Base-by-base conservation (phyloP, 2,113 vertebrate genomes). In the Sinosuthora webbiana region DNA sequence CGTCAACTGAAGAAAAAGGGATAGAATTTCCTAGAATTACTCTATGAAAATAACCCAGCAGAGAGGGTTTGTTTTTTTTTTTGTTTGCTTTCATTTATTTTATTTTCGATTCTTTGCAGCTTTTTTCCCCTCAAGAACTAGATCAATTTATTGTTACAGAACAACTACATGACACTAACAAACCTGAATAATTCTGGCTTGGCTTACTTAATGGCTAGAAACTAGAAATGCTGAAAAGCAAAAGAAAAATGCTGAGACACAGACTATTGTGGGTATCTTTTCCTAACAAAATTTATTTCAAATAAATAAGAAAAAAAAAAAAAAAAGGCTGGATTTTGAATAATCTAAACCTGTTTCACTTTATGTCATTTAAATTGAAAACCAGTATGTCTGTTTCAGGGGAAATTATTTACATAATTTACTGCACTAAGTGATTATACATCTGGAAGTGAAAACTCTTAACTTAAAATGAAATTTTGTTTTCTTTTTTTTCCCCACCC, bases 11-110 rank as follows among this genome's bases (percentile, higher is more conserved):
- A 57, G 7, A 35, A 70, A 75, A 67, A 56, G 1, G 3, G 13
- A 74, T 33, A 45, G 17, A 86, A 60, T 49, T 3, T 7, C 10
- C 52, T 60, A 53, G 10, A 35, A 47, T 76, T 86, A n/a, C 4
- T 74, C 6, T 14, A 10, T 28, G 11, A 28, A 81, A 94, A 62
- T 65, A 89, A 42, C 3, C 0, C 7, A 70, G 15, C 4, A 41
- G 41, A 74, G 81, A 83, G 1, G 0, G 0, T 15, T 16, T 28
- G 8, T 20, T 45, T 45, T 41, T 41, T 41, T 35, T 15, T 67
- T 67, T 8, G 2, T 45, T 74, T 56, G 5, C 15, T 94, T 71
- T 91, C 0, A 15, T 70, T 52, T 80, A 28, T 7, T 59, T 74
- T 82, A 14, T 0, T 35, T 88, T 94, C 53, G 7, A 20, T 55